phyloP scores from a whole-genome alignment of 2,888 invertebrate genomes.

The Diogma glabrata region DNA sequence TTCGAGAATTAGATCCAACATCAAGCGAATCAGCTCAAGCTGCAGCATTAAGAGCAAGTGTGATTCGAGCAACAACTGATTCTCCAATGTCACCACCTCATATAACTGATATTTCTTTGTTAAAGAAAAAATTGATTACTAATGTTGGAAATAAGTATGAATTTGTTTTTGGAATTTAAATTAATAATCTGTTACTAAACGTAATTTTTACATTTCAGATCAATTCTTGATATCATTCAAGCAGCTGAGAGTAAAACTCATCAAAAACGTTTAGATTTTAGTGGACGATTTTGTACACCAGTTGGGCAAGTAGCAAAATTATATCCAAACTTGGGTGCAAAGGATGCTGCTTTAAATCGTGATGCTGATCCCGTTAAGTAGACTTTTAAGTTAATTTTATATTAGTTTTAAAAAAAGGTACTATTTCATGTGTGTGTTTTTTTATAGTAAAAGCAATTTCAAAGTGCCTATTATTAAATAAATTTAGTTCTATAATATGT shows the following conservation, averaged over 20 bases:
- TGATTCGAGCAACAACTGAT: slow-evolving; percentile 68
- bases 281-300: slow-evolving; percentile 54
- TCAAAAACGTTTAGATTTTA: slow-evolving; percentile 44
- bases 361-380: slow-evolving; percentile 14
- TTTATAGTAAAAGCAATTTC: too few relatives aligned
- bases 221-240: slow-evolving; percentile 43
- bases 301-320: slow-evolving; percentile 52
- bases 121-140: slow-evolving; percentile 23
- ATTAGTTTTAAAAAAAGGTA: too few relatives aligned
- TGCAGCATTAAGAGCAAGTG: slow-evolving; percentile 29
- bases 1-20: slow-evolving; percentile 42
- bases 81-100: slow-evolving; percentile 76
- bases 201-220: slow-evolving; percentile 26
- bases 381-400: too few relatives aligned
- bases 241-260: slow-evolving; percentile 40
- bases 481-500: too few relatives aligned
- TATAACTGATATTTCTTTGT: slow-evolving; percentile 28
- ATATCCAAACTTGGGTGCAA: slow-evolving; percentile 53
- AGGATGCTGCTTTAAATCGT: slow-evolving; percentile 25
- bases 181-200: neutral
- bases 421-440: too few relatives aligned
- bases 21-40: slow-evolving; percentile 8
- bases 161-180: neutral
- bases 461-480: too few relatives aligned
- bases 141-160: slow-evolving; percentile 27